phyloP scores from a whole-genome alignment of 2,797 vertebrate species.

The Numenius phaeopus region DNA sequence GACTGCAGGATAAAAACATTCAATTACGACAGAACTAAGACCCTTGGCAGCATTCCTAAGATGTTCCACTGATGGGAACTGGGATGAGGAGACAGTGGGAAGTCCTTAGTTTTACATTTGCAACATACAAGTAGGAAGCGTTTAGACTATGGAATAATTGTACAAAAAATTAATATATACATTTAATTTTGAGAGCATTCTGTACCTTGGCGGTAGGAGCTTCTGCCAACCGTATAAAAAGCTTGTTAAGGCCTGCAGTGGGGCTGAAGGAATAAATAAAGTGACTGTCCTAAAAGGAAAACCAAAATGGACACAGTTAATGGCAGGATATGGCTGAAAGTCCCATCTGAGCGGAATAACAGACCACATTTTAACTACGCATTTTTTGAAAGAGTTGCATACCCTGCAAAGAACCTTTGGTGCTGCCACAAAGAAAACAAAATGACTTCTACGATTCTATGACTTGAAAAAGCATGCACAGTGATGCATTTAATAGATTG shows the following conservation, averaged over 20 bases:
- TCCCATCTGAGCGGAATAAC: accelerated
- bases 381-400: neutral
- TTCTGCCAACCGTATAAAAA: slow-evolving; percentile 93
- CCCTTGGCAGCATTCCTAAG: neutral
- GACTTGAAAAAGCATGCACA: neutral
- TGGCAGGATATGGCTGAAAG: neutral
- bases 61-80: neutral
- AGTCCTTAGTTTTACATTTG: neutral
- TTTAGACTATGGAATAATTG: neutral
- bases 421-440: neutral
- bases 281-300: slow-evolving; percentile 90
- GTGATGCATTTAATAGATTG: neutral
- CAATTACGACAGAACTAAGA: neutral
- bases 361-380: neutral
- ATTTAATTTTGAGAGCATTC: neutral
- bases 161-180: neutral
- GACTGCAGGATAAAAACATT: neutral
- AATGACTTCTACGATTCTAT: neutral
- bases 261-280: slow-evolving; percentile 99
- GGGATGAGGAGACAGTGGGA: neutral
- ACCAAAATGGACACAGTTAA: neutral
- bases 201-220: slow-evolving; percentile 93
- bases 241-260: slow-evolving; percentile 89
- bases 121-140: neutral
- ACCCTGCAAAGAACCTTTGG: neutral